These are phyloP conservation scores for Hemiscyllium ocellatum DNA, from an alignment of 2,113 vertebrate genomes.

Conservation along the genomic window DNA sequence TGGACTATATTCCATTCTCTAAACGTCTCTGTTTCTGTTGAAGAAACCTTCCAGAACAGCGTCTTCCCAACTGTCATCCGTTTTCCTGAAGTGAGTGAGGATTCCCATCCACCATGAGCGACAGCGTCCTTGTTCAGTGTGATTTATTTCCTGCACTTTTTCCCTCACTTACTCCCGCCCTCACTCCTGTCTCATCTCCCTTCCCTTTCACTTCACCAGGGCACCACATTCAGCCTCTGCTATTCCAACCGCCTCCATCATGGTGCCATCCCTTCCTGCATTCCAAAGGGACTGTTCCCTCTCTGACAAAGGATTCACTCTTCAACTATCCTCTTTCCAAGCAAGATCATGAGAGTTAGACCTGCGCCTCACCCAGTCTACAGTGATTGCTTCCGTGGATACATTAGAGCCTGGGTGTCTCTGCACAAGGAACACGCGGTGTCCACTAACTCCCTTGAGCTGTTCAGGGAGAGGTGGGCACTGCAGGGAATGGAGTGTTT, in stretches of 20 bases:
- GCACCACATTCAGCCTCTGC: not conserved
- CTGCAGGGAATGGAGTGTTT: too few species aligned
- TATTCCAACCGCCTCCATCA: not conserved
- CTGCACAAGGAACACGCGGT: too few species aligned
- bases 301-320: not conserved
- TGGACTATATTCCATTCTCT: not conserved
- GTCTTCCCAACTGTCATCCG: too few species aligned
- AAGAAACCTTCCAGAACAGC: not conserved
- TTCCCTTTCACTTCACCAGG: not conserved
- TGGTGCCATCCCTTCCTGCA: not conserved
- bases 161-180: not conserved
- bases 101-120: not conserved
- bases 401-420: too few species aligned
- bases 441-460: too few species aligned
- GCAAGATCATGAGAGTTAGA: not conserved
- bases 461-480: too few species aligned
- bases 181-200: not conserved
- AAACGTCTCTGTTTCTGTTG: not conserved
- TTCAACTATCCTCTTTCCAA: not conserved
- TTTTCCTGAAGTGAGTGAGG: not conserved
- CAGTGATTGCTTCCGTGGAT: too few species aligned
- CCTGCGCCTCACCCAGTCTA: not conserved
- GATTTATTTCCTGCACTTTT: not conserved
- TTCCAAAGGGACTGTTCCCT: not conserved
- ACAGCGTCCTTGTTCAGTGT: not conserved